Evolutionary conservation across 1,140 invertebrate genomes (phyloP), one percentile per base, ranked within the genome.

Genomic region (Megalonaias nervosa): DNA sequence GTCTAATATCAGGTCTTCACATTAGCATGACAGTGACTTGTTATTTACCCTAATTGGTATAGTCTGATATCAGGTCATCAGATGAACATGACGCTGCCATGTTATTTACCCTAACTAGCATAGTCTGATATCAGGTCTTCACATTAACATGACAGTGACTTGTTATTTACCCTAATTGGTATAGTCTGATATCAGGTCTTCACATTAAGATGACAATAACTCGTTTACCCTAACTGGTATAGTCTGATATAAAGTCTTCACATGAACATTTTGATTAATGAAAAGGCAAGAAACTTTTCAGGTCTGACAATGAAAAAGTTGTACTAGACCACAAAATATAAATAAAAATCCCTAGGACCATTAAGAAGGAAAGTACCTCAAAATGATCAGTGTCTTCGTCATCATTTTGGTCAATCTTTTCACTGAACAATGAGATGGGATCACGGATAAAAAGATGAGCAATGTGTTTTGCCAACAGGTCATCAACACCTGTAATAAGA

Each of bases 371-470:
- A 82, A 76, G 84, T 91, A 97, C 97, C 93, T 99, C 99, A 93
- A 99, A 99, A 92, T 99, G 98, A 91, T 99, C 98, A 0, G 96
- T 97, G 85, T 99, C 98, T 80, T 95, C 94, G 31, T 94, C 92
- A 91, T 99, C 97, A 90, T 99, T 95, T 88, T 99, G 97, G 91
- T 99, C 89, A 17, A 99, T 93, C 90, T 98, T 98, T 91, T 99
- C 99, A 59, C 94, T 95, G 92, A 99, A 99, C 48, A 99, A 92
- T 21, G 97, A 88, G 0, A 99, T 95, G 0, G 98, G 96, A 91
- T 99, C 99, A 48, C 99, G 93, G 79, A 99, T 99, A 90, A 99
- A 99, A 67, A 99, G 93, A 92, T 99, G 99, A 60, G 98, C 97
- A 80, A 99, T 94, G 89, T 99, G 99, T 90, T 96, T 94, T 15